Conservation (phyloP, 2,888 invertebrate species). For the Erebia epiphron region DNA sequence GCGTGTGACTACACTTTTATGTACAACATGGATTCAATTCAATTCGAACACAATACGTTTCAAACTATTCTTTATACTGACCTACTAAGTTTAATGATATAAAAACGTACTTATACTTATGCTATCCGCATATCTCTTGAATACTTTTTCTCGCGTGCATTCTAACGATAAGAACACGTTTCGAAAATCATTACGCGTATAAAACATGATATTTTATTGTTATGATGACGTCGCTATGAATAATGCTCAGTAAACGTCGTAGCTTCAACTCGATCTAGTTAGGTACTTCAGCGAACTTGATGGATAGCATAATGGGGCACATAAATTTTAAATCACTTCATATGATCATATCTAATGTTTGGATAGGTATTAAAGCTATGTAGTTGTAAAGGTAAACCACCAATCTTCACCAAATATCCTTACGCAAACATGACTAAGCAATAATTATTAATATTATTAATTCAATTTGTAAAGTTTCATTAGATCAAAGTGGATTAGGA, state of each 20-base stretch:
- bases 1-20: background rate
- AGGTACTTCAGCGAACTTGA: conserved; percentile 4
- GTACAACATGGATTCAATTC: background rate
- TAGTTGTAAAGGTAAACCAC: too few relatives aligned
- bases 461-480: too few relatives aligned
- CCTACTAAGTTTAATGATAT: background rate
- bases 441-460: too few relatives aligned
- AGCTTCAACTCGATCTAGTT: background rate
- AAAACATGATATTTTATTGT: conserved; percentile 20
- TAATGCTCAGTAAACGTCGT: conserved; percentile 16
- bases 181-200: conserved; percentile 3
- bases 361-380: background rate
- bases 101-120: background rate
- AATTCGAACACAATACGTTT: background rate
- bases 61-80: background rate
- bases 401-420: too few relatives aligned
- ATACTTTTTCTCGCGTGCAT: conserved; percentile 4
- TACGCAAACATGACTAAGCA: too few relatives aligned
- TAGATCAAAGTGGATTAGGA: too few relatives aligned
- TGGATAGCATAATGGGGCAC: background rate
- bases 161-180: background rate
- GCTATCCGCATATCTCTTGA: background rate
- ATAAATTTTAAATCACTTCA: background rate
- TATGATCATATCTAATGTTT: background rate
- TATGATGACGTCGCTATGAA: conserved; percentile 6